Evolutionary conservation across 2,797 vertebrate genomes (phyloP).

Genomic region (Aldrovandia affinis): DNA sequence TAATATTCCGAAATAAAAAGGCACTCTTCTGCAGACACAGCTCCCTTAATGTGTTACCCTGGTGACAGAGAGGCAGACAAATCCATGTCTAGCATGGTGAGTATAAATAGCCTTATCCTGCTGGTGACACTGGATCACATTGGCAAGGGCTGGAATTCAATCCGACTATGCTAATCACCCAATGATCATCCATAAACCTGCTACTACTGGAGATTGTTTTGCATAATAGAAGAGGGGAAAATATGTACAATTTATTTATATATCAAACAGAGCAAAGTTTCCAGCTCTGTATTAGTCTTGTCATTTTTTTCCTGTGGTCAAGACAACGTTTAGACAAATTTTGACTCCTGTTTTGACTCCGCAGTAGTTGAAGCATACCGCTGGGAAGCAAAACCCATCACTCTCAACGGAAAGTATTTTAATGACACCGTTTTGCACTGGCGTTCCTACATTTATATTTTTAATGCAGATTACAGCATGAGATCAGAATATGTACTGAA

Average conservation of each 20-base stretch:
- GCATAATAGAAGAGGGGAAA: neutral
- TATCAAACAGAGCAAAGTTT: too few relatives aligned
- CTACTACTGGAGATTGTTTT: neutral
- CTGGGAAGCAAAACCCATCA: neutral
- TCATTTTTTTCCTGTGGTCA: neutral
- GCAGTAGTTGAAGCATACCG: neutral
- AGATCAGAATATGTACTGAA: neutral
- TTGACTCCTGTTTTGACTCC: too few relatives aligned
- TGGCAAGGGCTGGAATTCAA: conserved; percentile 4
- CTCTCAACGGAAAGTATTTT: neutral
- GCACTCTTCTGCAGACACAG: neutral
- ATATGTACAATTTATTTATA: neutral
- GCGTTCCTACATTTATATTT: neutral
- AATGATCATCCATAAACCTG: neutral
- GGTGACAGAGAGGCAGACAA: neutral
- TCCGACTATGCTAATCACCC: neutral
- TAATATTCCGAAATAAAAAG: neutral
- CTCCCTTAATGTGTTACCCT: neutral
- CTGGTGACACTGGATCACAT: too few relatives aligned
- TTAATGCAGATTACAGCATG: neutral
- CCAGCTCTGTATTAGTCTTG: neutral
- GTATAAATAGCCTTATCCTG: neutral
- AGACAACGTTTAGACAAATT: neutral
- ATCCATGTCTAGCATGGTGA: neutral
- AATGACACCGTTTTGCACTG: neutral